Conservation (phyloP, 2,888 invertebrate genomes). For the Yponomeuta sedellus region DNA sequence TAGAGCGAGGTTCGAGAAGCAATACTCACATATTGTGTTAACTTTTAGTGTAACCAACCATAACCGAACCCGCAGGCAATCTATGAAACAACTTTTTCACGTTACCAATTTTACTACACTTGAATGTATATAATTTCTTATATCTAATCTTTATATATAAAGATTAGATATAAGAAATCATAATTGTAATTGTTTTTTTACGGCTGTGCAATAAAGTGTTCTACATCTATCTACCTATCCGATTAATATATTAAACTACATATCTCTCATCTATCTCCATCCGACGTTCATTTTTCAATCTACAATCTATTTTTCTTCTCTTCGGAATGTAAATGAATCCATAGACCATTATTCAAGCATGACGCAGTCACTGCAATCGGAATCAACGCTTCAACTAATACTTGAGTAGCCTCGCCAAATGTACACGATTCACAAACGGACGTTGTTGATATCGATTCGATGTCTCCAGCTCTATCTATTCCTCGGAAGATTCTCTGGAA, state of each 20-base stretch:
- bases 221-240: no score
- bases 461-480: background rate
- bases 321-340: background rate
- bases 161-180: no score
- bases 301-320: background rate
- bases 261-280: background rate
- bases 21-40: no score
- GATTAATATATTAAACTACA: background rate
- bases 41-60: no score
- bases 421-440: background rate
- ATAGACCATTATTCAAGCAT: background rate
- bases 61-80: no score
- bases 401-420: background rate
- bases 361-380: background rate
- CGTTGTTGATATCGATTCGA: background rate
- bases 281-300: background rate
- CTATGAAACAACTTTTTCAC: no score
- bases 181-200: no score
- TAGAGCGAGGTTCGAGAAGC: no score
- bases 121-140: no score
- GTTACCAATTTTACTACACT: no score
- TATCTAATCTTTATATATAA: no score
- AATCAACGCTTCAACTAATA: constrained; percentile 3
- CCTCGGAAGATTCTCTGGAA: background rate
- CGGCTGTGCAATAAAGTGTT: no score